Base-by-base conservation (phyloP, 2,888 invertebrate genomes). In the Ophion ellenae region DNA sequence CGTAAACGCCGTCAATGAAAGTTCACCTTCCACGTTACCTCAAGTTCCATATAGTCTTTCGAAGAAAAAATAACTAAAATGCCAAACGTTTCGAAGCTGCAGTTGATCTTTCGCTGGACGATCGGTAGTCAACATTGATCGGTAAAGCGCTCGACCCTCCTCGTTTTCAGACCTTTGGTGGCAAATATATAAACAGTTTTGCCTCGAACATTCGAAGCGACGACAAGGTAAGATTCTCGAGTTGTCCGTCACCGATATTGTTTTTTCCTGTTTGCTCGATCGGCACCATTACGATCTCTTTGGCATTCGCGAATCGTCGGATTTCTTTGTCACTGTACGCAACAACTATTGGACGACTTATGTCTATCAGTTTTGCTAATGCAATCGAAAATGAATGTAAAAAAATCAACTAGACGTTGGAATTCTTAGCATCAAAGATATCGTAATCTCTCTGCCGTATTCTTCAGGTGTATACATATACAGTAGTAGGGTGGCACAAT, bases 161-260 rank as follows among this genome's bases (percentile, higher is more conserved):
- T 73, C 74, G 67, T 77, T 85, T 83, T 81, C 77, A 79, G 77
- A 78, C 32, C 32, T 86, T 53, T 66, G 74, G 83, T n/a, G 74
- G 78, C 32, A 36, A 28, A 67, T 17, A 75, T 75, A 81, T 53
- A 45, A 24, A 67, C 73, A 66, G 69, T 81, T 84, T 78, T 84
- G 53, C 53, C 77, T 70, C 59, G 47, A 80, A 77, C 81, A 69
- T 78, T 47, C 66, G 57, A 71, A 64, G 69, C 64, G 64, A 74
- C 57, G 61, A 28, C 24, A 79, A 86, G 86, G 86, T 84, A 86
- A 86, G 84, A 84, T 66, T 75, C 71, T 66, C 24, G 76, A 73
- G 71, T 73, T 71, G n/a, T 79, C 70, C 28, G 32, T 45, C 20
- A 63, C 24, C 28, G 17, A 64, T 64, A 7, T 45, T 32, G 32